Evolutionary conservation across 2,888 invertebrate species (phyloP).

Genomic region (Apomyelois bistriatella): DNA sequence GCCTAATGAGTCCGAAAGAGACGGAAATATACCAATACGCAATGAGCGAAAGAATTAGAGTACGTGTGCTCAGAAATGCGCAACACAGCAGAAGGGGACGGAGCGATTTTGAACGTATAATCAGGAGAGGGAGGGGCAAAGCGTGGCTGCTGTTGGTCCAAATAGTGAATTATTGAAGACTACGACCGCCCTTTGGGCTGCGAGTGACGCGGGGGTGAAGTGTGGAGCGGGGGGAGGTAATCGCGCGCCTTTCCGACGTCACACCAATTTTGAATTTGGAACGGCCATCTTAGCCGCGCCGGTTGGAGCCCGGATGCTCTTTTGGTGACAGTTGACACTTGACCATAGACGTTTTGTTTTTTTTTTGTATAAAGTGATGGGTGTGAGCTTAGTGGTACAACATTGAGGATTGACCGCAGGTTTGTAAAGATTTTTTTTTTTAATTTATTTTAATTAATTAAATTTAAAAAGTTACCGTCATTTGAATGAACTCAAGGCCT

Average conservation of each 20-base stretch:
- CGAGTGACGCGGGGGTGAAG: constrained; percentile 40
- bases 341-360: constrained; percentile 16
- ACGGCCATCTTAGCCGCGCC: constrained; percentile 43
- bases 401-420: constrained; percentile 19
- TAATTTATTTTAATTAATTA: not conserved
- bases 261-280: constrained; percentile 57
- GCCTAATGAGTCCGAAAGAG: constrained; percentile 59
- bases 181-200: constrained; percentile 69
- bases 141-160: constrained; percentile 51
- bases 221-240: constrained; percentile 23
- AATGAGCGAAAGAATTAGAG: constrained; percentile 27
- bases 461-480: too few species aligned
- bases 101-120: constrained; percentile 26
- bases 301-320: constrained; percentile 42
- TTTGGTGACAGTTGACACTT: constrained; percentile 35
- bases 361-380: constrained; percentile 23
- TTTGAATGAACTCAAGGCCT: too few species aligned
- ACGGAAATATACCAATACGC: constrained; percentile 18
- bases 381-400: constrained; percentile 14
- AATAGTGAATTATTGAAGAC: constrained; percentile 65
- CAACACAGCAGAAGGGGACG: constrained; percentile 35
- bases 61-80: constrained; percentile 48
- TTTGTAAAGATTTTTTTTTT: constrained; percentile 13
- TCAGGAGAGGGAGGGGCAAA: constrained; percentile 48
- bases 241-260: constrained; percentile 67